Evolutionary conservation across 2,888 invertebrate genomes (phyloP).

Genomic region (Lordiphosa andalusiaca): DNA sequence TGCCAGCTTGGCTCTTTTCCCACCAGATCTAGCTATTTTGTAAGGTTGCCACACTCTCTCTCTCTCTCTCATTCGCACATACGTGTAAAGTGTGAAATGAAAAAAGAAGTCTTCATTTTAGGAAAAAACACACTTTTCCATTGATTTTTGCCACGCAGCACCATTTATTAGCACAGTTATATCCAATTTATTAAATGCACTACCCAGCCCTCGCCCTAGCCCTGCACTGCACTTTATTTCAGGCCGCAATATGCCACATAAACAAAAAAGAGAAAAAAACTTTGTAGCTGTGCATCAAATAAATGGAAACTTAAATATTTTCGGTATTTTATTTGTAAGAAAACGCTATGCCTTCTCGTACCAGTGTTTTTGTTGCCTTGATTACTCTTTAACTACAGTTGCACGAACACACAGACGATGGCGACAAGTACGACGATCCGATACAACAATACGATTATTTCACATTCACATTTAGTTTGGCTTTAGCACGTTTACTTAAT

Average conservation of each 20-base stretch:
- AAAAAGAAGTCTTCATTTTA: constrained; percentile 25
- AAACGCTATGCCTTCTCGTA: neutral
- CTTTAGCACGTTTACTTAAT: constrained; percentile 10
- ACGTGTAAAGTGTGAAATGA: constrained; percentile 28
- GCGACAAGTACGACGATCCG: constrained; percentile 7
- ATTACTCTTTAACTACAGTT: neutral
- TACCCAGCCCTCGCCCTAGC: neutral
- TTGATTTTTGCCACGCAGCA: constrained; percentile 56
- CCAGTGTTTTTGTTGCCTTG: too few relatives aligned
- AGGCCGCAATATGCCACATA: constrained; percentile 34
- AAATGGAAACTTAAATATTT: neutral
- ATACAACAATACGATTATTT: constrained; percentile 10
- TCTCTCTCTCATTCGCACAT: constrained; percentile 22
- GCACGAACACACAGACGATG: constrained; percentile 13
- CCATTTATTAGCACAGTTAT: constrained; percentile 13
- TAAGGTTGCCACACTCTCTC: constrained; percentile 9
- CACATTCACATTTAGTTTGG: constrained; percentile 13
- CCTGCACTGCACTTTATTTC: constrained; percentile 2
- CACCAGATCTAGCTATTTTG: too few relatives aligned
- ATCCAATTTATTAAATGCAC: constrained; percentile 12
- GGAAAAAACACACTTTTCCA: constrained; percentile 44
- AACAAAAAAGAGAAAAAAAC: constrained; percentile 38
- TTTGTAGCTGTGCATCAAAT: neutral
- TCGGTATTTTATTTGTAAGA: neutral
- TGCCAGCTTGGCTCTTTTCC: too few relatives aligned